phyloP scores from a whole-genome alignment of 1,140 invertebrate species.

The Euura lappo region DNA sequence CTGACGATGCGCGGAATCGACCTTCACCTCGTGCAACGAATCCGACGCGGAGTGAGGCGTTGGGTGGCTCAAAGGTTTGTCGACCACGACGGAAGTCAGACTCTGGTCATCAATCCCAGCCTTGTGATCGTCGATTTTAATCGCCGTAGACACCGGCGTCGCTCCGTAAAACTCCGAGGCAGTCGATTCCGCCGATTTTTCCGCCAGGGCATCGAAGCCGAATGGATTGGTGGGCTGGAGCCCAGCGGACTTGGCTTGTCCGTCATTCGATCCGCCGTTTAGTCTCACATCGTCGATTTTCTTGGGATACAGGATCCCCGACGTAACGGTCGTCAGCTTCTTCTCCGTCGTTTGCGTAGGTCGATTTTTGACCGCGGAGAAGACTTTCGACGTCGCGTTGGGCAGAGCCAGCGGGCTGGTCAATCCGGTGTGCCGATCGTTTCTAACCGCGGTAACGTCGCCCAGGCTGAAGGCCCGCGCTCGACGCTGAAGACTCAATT shows the following conservation, averaged over 20 bases:
- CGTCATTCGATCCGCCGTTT: neutral
- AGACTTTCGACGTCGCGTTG: constrained; percentile 32
- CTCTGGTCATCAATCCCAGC: too few species aligned
- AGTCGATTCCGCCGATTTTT: neutral
- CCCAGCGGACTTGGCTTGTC: neutral
- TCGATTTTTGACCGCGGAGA: constrained; percentile 13
- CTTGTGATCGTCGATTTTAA: neutral
- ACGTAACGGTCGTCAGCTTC: constrained; percentile 51
- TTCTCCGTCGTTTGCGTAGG: constrained; percentile 32
- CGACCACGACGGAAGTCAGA: neutral
- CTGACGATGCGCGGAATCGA: neutral
- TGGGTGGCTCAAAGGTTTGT: neutral
- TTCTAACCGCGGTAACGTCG: constrained; percentile 41
- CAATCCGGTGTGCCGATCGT: constrained; percentile 14
- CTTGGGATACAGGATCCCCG: constrained; percentile 15
- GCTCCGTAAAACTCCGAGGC: neutral
- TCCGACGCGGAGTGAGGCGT: neutral
- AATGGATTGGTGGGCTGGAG: neutral
- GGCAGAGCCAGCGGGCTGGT: constrained; percentile 47
- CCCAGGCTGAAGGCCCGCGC: constrained; percentile 53
- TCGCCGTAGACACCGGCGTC: neutral
- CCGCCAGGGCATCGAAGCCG: neutral
- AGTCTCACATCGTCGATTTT: neutral
- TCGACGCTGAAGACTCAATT: constrained; percentile 46
- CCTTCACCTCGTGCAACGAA: neutral